Conservation (phyloP, 2,113 vertebrate genomes). For the Columba livia region DNA sequence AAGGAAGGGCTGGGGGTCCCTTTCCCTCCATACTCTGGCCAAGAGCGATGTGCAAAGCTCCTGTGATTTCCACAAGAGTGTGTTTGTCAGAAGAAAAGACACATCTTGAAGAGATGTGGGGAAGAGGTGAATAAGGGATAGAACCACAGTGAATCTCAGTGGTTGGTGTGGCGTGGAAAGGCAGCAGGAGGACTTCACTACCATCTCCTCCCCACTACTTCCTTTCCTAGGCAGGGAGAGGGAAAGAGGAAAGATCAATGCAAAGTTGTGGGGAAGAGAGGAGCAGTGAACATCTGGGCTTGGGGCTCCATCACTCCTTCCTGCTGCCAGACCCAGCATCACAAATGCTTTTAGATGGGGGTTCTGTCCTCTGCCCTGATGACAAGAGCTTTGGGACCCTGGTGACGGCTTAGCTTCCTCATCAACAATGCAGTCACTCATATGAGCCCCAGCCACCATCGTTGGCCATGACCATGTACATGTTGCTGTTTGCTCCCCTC, state of each 20-base stretch:
- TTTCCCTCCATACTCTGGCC: neutral
- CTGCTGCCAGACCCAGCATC: neutral
- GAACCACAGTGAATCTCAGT: fast-evolving
- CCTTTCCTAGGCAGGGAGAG: neutral
- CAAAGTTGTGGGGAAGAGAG: neutral
- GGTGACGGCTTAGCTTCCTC: neutral
- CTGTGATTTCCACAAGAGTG: no score
- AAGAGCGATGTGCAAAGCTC: neutral
- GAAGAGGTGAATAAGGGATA: fast-evolving
- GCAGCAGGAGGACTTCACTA: neutral
- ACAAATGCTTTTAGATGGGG: neutral
- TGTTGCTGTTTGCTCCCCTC: neutral
- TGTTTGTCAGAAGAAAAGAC: fast-evolving
- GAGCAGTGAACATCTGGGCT: neutral
- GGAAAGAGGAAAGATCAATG: neutral
- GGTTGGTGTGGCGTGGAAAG: neutral
- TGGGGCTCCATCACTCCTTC: neutral
- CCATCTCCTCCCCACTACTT: neutral
- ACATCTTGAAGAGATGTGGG: neutral
- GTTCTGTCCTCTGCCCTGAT: fast-evolving
- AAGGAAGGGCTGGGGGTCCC: neutral
- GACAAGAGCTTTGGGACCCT: neutral
- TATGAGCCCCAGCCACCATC: neutral
- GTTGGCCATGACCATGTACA: neutral
- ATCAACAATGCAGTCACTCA: neutral